Conservation (phyloP, 2,113 vertebrate genomes). For the Geococcyx californianus region DNA sequence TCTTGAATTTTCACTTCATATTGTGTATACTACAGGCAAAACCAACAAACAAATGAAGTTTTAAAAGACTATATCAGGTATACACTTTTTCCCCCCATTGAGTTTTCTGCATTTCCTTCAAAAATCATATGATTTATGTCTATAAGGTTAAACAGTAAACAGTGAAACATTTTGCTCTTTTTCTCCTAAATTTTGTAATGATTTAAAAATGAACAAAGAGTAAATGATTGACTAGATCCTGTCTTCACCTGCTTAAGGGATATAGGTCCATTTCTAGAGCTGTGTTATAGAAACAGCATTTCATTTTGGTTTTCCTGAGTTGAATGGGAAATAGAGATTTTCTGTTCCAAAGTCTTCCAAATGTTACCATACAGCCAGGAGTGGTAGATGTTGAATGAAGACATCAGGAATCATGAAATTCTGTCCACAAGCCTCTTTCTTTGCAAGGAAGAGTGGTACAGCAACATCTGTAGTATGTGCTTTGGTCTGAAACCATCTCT, state of each 20-base stretch:
- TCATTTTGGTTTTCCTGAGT: neutral
- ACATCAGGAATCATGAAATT: neutral
- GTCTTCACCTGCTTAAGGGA: neutral
- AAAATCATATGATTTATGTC: neutral
- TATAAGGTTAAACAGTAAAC: neutral
- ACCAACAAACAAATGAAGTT: neutral
- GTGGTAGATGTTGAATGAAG: neutral
- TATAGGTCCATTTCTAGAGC: neutral
- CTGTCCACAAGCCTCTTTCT: neutral
- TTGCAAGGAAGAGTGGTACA: neutral
- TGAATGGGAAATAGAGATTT: neutral
- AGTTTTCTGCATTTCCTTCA: neutral
- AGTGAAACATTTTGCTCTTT: neutral
- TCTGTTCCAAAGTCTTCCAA: neutral
- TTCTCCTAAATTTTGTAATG: neutral
- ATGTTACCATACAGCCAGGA: neutral
- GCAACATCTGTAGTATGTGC: neutral
- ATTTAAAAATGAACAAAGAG: neutral
- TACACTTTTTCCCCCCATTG: neutral
- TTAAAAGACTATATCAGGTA: neutral
- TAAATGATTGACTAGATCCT: neutral
- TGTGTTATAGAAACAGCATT: neutral
- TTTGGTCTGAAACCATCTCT: slow-evolving; percentile 19
- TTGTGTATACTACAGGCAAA: neutral
- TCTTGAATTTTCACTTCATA: neutral